These are phyloP conservation scores for Platycnemis pennipes DNA, from an alignment of 2,888 invertebrate species.

Conservation along the genomic window DNA sequence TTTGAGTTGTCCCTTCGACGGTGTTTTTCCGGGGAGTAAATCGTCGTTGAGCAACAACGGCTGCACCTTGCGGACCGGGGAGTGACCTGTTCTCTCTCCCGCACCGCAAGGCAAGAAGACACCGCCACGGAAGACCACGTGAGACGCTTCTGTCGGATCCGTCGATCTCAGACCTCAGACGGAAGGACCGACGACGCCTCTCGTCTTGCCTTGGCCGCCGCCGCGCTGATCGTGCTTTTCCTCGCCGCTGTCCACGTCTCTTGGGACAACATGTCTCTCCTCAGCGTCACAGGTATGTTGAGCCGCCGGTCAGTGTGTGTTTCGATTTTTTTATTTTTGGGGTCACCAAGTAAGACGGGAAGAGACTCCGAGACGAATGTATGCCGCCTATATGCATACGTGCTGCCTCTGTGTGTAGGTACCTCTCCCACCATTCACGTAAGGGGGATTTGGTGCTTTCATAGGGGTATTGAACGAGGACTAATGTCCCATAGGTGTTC, in stretches of 20 bases:
- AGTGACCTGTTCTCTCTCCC: background rate
- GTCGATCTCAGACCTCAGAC: background rate
- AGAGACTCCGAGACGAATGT: no score
- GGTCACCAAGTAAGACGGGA: no score
- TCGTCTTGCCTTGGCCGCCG: background rate
- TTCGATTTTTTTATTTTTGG: no score
- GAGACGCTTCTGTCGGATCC: background rate
- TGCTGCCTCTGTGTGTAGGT: no score
- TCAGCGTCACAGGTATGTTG: constrained; percentile 24
- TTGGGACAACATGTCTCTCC: constrained; percentile 14
- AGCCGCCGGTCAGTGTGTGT: background rate
- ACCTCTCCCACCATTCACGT: no score
- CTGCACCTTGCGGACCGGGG: background rate
- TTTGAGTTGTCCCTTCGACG: background rate
- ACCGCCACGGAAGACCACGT: constrained; percentile 11
- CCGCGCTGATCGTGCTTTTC: background rate
- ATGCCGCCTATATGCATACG: no score
- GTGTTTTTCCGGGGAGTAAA: background rate
- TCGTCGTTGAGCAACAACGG: background rate
- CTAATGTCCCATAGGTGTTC: no score
- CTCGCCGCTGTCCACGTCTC: background rate
- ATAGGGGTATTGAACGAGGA: no score
- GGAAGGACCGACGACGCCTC: background rate
- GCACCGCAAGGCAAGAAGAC: background rate
- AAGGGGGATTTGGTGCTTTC: no score